phyloP scores from a whole-genome alignment of 2,113 vertebrate species.

The Gymnobelideus leadbeateri region DNA sequence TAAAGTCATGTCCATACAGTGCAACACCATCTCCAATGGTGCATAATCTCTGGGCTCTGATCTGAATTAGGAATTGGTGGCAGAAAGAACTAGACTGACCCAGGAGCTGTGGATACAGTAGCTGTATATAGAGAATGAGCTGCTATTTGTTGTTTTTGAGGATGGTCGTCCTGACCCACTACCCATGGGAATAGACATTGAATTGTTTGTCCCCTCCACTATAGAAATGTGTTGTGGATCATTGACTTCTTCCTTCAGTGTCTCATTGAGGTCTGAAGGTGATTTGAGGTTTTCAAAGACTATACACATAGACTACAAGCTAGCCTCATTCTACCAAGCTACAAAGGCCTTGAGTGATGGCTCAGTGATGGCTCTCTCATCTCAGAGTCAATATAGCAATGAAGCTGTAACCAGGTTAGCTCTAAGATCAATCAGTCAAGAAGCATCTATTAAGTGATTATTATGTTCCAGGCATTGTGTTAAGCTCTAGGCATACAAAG shows the following conservation, averaged over 20 bases:
- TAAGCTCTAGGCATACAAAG: not conserved
- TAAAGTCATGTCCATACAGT: not conserved
- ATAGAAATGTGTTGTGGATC: not conserved
- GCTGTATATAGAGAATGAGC: slow-evolving; percentile 23
- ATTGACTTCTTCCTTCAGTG: not conserved
- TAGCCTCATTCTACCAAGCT: not conserved
- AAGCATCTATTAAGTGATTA: not conserved
- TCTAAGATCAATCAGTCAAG: not conserved
- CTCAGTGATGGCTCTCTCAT: not conserved
- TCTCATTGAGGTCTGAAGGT: not conserved
- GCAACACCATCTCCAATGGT: slow-evolving; percentile 5
- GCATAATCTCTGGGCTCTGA: slow-evolving; percentile 37
- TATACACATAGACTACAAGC: no score
- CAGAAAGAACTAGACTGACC: slow-evolving; percentile 51
- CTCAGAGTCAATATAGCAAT: not conserved
- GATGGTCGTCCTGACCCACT: not conserved
- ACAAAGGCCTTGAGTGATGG: not conserved
- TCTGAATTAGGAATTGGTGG: slow-evolving; percentile 59
- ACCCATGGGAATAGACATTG: not conserved
- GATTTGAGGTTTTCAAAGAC: no score
- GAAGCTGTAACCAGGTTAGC: not conserved
- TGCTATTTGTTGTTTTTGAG: not conserved
- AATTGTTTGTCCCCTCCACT: not conserved
- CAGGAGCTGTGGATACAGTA: slow-evolving; percentile 36
- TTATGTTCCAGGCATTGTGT: not conserved